phyloP scores from a whole-genome alignment of 2,797 vertebrate species.

The Acanthis flammea region DNA sequence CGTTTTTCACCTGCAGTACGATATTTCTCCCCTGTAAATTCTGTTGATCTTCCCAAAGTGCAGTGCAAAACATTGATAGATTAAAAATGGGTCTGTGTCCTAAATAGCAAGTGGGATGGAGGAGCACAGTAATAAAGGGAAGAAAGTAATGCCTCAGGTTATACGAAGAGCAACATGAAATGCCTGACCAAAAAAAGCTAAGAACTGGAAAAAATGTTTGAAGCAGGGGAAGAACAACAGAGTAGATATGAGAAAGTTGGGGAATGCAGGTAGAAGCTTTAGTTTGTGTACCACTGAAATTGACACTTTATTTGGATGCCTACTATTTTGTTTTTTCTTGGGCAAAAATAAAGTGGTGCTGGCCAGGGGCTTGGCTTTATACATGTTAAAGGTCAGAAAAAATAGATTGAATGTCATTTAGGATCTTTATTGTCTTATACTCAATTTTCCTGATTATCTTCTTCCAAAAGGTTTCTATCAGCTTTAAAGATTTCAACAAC shows the following conservation, averaged over 20 bases:
- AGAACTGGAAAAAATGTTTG: background rate
- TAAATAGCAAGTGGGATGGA: background rate
- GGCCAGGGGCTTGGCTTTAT: background rate
- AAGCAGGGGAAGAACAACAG: background rate
- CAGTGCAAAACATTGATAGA: background rate
- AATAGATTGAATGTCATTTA: background rate
- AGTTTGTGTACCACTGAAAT: background rate
- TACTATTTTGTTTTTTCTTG: fast-evolving
- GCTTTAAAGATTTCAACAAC: background rate
- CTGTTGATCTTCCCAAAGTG: background rate
- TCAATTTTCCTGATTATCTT: background rate
- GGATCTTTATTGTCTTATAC: background rate
- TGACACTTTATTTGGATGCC: background rate
- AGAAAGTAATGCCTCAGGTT: background rate
- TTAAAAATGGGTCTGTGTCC: background rate
- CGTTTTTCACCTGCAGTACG: background rate
- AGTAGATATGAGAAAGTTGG: background rate
- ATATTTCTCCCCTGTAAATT: background rate
- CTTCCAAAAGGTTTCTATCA: background rate
- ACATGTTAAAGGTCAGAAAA: background rate
- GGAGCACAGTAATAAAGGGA: background rate
- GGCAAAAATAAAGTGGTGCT: background rate
- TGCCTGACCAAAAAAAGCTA: background rate
- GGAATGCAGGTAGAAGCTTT: background rate
- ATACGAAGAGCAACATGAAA: background rate